A percentile compares a stretch with the other conserved stretches of the same genome.
These are phyloP conservation scores for Ptychochromis oligacanthus DNA, from an alignment of 2,113 vertebrate genomes.

Conservation along the genomic window DNA sequence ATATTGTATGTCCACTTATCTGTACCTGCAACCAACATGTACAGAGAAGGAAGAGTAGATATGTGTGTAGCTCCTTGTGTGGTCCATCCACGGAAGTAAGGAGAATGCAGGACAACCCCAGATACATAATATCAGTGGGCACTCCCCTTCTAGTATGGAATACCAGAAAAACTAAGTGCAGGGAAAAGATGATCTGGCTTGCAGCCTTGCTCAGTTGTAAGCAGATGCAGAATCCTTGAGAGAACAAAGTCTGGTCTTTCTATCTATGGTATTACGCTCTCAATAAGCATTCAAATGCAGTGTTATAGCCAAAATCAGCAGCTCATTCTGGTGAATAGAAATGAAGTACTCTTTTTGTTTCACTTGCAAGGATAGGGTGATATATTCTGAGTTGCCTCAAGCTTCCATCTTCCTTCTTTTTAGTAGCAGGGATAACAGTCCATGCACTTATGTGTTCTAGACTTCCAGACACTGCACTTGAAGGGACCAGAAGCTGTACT, in stretches of 20 bases:
- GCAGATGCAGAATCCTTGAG: slow-evolving; percentile 9
- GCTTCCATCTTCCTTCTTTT: neutral
- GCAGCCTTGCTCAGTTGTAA: neutral
- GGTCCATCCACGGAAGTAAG: neutral
- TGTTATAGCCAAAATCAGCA: neutral
- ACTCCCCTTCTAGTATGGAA: neutral
- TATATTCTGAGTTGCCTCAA: neutral
- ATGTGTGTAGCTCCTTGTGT: neutral
- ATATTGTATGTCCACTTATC: neutral
- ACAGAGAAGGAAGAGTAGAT: neutral
- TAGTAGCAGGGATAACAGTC: neutral
- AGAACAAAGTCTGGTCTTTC: slow-evolving; percentile 14
- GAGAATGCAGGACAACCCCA: neutral
- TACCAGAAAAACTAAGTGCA: neutral
- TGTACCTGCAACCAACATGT: neutral
- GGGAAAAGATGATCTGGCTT: slow-evolving; percentile 10
- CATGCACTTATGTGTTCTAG: neutral
- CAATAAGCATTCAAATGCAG: neutral
- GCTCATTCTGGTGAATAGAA: neutral
- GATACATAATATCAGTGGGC: neutral
- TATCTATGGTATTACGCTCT: neutral
- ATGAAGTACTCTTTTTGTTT: neutral
- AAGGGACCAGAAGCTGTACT: neutral
- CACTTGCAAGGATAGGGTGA: neutral
- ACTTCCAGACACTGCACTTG: neutral